Evolutionary conservation across 2,888 invertebrate genomes (phyloP), one percentile per base, ranked within the genome.

Genomic region (Caradrina kadenii): DNA sequence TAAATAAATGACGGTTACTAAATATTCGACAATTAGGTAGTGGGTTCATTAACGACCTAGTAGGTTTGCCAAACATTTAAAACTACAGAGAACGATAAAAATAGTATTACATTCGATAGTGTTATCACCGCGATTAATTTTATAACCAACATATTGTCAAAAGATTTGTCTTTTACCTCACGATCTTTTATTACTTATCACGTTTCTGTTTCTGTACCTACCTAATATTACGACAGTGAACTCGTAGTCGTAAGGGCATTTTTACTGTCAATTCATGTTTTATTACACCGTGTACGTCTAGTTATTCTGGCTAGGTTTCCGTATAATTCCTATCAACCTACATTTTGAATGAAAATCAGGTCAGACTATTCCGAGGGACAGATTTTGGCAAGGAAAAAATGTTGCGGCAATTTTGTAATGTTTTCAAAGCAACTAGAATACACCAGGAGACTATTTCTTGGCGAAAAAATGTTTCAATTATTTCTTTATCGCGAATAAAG

Each of bases 341-440:
- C 31, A 63, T 86, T 79, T 39, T 82, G 67, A 82, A 73, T 55
- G 76, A 82, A 72, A 91, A 90, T 86, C 89, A 69, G 91, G 91
- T 90, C 90, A 88, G 42, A 66, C 69, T 80, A 84, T 81, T 86
- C 79, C 66, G 72, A 80, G 45, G 63, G 62, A 48, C 26, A 72
- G 35, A 69, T 67, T 79, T 84, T 82, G 72, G 78, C 76, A 75
- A 68, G 79, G 64, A 52, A 63, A 69, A 6, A 31, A 21, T 19
- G 52, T 39, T 53, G 26, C 5, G 21, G 22, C 19, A 50, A 22
- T 63, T 21, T 65, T 52, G 4, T 55, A 75, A 63, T 60, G 17
- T 53, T 69, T n/a, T 65, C 26, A 1, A 21, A 42, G 50, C 22
- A 60, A 5, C 55, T 52, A 65, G 22, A 54, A 60, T 54, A 31